Percentiles rank a stretch among this genome's conserved stretches.
phyloP scores from a whole-genome alignment of 2,797 vertebrate species.

The Amniataba percoides region DNA sequence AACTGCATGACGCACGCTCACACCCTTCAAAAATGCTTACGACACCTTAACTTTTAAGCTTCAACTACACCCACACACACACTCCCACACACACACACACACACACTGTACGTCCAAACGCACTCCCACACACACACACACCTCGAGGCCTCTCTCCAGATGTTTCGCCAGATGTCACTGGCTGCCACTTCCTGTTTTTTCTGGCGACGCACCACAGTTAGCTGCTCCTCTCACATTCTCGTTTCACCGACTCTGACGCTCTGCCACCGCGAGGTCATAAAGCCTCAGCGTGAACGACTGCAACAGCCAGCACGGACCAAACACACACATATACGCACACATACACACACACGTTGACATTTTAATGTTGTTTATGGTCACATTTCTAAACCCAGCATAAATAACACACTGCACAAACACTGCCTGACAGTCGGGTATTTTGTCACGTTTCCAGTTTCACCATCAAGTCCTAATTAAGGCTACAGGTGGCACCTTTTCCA shows the following conservation, averaged over 20 bases:
- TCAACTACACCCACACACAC: slow-evolving; percentile 37
- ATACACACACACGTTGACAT: neutral
- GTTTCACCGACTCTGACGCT: slow-evolving; percentile 25
- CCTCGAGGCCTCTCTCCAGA: slow-evolving; percentile 72
- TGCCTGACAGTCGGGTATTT: neutral
- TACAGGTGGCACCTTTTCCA: slow-evolving; percentile 11
- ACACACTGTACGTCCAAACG: slow-evolving; percentile 18
- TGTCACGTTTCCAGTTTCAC: slow-evolving; percentile 6
- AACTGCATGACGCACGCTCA: slow-evolving; percentile 5
- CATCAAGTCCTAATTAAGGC: neutral
- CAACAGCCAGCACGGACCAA: slow-evolving; percentile 6
- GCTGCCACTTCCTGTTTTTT: slow-evolving; percentile 77
- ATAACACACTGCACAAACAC: neutral
- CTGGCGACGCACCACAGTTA: slow-evolving; percentile 34
- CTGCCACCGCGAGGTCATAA: slow-evolving; percentile 14
- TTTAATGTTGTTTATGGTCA: slow-evolving; percentile 1
- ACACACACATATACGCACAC: slow-evolving; percentile 22
- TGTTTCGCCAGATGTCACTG: slow-evolving; percentile 80
- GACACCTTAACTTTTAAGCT: slow-evolving; percentile 25
- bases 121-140: slow-evolving; percentile 45
- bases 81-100: slow-evolving; percentile 13
- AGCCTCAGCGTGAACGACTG: slow-evolving; percentile 9
- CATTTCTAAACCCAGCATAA: slow-evolving; percentile 8
- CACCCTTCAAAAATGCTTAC: slow-evolving; percentile 37
- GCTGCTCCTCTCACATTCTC: slow-evolving; percentile 41